phyloP scores from a whole-genome alignment of 2,797 vertebrate species.

The Enteromius radiatus region DNA sequence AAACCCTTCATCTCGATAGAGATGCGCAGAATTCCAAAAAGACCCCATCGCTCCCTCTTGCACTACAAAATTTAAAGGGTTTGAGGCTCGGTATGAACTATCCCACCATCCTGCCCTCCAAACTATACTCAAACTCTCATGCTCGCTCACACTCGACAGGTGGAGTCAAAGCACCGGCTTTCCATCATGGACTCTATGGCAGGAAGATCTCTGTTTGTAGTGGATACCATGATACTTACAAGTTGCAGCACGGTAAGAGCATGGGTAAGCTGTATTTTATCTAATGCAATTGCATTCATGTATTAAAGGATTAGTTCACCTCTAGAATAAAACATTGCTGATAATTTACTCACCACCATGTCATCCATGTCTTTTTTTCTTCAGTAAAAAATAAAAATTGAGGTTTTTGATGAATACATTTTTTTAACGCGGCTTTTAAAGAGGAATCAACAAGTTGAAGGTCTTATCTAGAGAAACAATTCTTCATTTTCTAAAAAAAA shows the following conservation, averaged over 20 bases:
- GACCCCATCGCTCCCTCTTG: conserved; percentile 57
- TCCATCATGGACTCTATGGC: conserved; percentile 29
- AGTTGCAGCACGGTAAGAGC: conserved; percentile 72
- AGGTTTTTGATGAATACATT: not conserved
- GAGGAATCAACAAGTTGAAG: not conserved
- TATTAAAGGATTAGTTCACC: not conserved
- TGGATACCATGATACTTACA: conserved; percentile 64
- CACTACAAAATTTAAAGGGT: conserved; percentile 72
- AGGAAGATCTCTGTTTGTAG: conserved; percentile 69
- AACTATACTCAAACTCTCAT: conserved; percentile 53
- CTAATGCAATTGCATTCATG: not conserved
- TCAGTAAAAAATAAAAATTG: not conserved
- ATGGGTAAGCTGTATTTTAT: not conserved
- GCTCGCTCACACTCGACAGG: conserved; percentile 26
- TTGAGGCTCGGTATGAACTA: conserved; percentile 87
- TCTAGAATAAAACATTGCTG: not conserved
- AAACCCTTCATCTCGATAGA: conserved; percentile 70
- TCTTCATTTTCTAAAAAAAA: too few relatives aligned
- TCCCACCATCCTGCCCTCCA: conserved; percentile 88
- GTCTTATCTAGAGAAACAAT: not conserved
- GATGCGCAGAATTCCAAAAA: conserved; percentile 55
- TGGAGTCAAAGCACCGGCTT: conserved; percentile 19
- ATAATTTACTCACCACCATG: not conserved
- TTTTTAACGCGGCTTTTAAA: not conserved
- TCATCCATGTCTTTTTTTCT: not conserved